These are phyloP conservation scores for Tretioscincus oriximinensis DNA, from an alignment of 2,113 vertebrate genomes.

Conservation along the genomic window DNA sequence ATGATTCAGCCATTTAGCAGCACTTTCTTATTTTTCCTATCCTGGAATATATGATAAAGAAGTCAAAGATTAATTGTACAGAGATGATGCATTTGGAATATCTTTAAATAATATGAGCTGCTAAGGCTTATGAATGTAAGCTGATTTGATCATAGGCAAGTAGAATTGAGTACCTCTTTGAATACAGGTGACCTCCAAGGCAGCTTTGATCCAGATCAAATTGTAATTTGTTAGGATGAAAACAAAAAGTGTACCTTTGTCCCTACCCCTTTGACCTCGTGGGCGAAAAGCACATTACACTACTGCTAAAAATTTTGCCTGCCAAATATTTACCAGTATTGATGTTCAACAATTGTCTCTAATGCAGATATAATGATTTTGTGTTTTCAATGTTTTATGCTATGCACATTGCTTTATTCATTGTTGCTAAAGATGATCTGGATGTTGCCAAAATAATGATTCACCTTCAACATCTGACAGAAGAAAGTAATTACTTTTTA, in stretches of 20 bases:
- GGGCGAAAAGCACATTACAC: too few species aligned
- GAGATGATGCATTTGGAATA: background rate
- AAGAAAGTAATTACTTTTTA: constrained; percentile 30
- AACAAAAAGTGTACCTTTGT: too few species aligned
- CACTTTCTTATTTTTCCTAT: background rate
- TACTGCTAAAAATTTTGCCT: too few species aligned
- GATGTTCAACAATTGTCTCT: background rate
- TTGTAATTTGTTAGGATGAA: too few species aligned
- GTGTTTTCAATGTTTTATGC: background rate
- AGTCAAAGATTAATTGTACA: too few species aligned
- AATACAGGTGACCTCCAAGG: too few species aligned
- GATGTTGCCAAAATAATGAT: background rate
- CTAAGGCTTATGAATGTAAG: background rate
- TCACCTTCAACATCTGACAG: background rate
- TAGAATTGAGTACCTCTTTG: background rate
- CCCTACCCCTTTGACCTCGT: too few species aligned
- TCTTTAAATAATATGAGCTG: background rate
- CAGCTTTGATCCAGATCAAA: background rate
- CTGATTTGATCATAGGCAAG: background rate
- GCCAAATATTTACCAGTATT: too few species aligned
- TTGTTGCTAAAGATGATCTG: background rate
- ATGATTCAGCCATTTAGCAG: background rate
- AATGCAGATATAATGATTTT: background rate
- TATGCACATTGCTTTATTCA: background rate
- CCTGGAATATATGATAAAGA: background rate